These are phyloP conservation scores for Sialis fuliginosa DNA, from an alignment of 2,888 invertebrate genomes.

Conservation along the genomic window DNA sequence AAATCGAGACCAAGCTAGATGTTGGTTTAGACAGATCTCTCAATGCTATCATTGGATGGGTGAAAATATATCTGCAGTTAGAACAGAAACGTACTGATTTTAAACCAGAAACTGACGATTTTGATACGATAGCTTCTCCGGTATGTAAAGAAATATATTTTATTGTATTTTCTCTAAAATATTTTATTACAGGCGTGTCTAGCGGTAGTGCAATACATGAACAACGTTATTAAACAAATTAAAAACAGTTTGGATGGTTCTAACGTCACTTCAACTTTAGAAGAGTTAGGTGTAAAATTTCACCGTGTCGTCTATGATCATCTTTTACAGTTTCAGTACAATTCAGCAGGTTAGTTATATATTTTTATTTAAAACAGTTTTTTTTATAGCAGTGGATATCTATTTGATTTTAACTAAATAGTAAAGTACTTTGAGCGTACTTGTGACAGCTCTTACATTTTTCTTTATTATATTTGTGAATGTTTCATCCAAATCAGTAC, in stretches of 20 bases:
- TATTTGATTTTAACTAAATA: too few species aligned
- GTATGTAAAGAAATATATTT: conserved; percentile 29
- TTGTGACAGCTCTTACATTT: too few species aligned
- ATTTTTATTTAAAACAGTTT: neutral
- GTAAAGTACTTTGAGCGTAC: too few species aligned
- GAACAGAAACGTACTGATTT: conserved; percentile 95
- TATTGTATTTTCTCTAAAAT: conserved; percentile 3
- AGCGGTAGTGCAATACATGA: conserved; percentile 70
- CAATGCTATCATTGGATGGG: conserved; percentile 79
- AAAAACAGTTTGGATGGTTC: conserved; percentile 77
- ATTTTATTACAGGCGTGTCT: conserved; percentile 50
- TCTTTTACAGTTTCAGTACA: conserved; percentile 84
- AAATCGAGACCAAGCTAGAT: conserved; percentile 83
- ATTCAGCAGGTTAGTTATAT: conserved; percentile 54
- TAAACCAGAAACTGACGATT: conserved; percentile 67
- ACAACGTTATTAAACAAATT: conserved; percentile 56
- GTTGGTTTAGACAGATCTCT: conserved; percentile 73
- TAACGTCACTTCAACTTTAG: conserved; percentile 69
- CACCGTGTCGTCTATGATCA: conserved; percentile 91
- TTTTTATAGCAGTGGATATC: too few species aligned
- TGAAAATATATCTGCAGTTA: conserved; percentile 69
- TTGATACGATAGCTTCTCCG: conserved; percentile 65
- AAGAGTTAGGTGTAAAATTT: conserved; percentile 81
- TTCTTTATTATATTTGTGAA: too few species aligned
- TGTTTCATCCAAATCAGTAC: too few species aligned